Base-by-base conservation (phyloP, 2,797 vertebrate genomes). In the Hapalemur alaotrensis region DNA sequence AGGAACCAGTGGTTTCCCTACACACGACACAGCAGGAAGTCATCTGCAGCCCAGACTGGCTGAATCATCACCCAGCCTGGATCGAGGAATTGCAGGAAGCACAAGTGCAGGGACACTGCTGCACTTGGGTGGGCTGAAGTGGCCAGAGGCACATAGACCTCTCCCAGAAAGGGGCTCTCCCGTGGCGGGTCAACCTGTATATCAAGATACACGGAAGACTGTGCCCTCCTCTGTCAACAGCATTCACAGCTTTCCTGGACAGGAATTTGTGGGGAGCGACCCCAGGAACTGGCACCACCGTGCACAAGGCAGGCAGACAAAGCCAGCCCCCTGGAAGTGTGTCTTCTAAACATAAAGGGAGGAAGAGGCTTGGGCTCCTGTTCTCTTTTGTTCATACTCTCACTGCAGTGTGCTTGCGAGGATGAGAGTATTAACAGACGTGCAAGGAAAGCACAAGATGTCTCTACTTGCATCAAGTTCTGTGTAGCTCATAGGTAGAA, bases 151-250 rank as follows among this genome's bases (percentile, higher is more conserved):
- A 52, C 59, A 73, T 3, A 41, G 43, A 46, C 28, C 23, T 87
- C n/a, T 63, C 57, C 70, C n/a, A 9, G 48, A 67, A 67, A 79
- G 0, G 0, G 30, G n/a, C 41, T 41, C 11, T 20, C 43, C 2
- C 4, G 0, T 2, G 32, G 25, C 2, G 9, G 32, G 23, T 52
- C 76, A 25, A 12, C n/a, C 30, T 13, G 6, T 23, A 23, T 52
- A 25, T 41, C 80, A 43, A 1, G 0, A 25, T 0, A 20, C n/a
- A 9, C 0, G 20, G 69, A n/a, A 69, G 25, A 7, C 22, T n/a
- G 28, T 23, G 23, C 23, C 48, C 80, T 57, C n/a, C 12, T 50
- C 25, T 75, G 43, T 57, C 14, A 73, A 43, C 23, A 22, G 80
- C 48, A 30, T 48, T 50, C 46, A 0, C 12, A 22, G 35, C 50